phyloP scores from a whole-genome alignment of 2,113 vertebrate species.

The Heptranchias perlo region DNA sequence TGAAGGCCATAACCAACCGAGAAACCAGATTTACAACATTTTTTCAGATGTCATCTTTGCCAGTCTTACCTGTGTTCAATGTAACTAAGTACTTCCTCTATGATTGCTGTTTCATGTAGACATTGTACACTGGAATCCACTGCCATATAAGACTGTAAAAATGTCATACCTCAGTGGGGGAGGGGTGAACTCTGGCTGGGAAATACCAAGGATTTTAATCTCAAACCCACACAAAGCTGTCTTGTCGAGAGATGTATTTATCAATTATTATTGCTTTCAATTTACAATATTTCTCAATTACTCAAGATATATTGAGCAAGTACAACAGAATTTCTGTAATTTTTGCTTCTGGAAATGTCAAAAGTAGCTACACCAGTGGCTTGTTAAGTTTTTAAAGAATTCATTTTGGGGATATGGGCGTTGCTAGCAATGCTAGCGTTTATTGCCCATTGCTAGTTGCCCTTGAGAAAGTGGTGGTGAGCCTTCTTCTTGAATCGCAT shows the following conservation, averaged over 20 bases:
- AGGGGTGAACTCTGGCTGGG: background rate
- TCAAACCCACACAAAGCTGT: background rate
- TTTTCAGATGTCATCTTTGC: background rate
- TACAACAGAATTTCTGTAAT: background rate
- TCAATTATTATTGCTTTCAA: conserved; percentile 9
- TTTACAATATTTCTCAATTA: conserved; percentile 4
- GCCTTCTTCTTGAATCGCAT: background rate
- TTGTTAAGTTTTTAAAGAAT: background rate
- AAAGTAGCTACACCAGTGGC: background rate
- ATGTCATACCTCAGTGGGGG: background rate
- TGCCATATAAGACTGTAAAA: background rate
- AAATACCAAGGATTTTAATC: background rate
- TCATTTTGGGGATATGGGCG: background rate
- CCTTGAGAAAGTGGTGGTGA: background rate
- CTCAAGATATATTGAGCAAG: background rate
- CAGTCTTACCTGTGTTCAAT: background rate
- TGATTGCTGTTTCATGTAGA: background rate
- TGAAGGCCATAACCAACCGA: background rate
- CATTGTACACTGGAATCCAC: background rate
- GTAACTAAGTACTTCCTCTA: background rate
- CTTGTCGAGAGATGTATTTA: background rate
- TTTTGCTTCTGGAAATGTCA: background rate
- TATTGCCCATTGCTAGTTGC: background rate
- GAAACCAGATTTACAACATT: background rate
- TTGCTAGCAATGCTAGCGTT: background rate